Conservation (phyloP, 2,113 vertebrate species). For the Perca fluviatilis region DNA sequence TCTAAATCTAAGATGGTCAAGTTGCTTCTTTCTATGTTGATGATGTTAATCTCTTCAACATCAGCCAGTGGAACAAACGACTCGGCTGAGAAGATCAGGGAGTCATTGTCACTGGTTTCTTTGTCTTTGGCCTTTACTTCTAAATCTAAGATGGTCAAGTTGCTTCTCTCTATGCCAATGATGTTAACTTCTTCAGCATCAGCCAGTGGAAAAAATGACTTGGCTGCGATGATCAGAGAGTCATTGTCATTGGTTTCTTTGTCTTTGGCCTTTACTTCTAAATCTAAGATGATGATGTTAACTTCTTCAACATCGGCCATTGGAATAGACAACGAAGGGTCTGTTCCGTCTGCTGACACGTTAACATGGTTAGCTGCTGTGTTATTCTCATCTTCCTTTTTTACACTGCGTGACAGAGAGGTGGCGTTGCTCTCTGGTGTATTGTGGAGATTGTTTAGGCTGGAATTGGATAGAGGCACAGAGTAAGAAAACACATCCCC, state of each 20-base stretch:
- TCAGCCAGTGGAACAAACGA: background rate
- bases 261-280: background rate
- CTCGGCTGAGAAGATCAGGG: background rate
- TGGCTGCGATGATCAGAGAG: background rate
- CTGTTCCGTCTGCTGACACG: slow-evolving; percentile 8
- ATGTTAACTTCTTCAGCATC: background rate
- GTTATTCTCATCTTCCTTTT: background rate
- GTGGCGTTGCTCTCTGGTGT: background rate
- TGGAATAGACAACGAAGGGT: background rate
- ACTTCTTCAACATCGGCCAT: background rate
- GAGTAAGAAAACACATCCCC: slow-evolving; percentile 64
- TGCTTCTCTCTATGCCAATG: slow-evolving; percentile 11
- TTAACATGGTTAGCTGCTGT: background rate
- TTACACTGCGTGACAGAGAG: background rate
- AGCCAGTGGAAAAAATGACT: background rate
- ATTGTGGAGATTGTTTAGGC: background rate
- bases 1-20: slow-evolving; percentile 15
- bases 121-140: slow-evolving; percentile 10
- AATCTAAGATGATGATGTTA: slow-evolving; percentile 15
- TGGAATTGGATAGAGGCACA: slow-evolving; percentile 2
- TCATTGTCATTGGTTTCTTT: slow-evolving; percentile 31
- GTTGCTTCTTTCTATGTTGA: slow-evolving; percentile 2
- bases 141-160: slow-evolving; percentile 14
- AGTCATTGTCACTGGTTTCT: slow-evolving; percentile 23
- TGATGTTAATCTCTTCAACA: slow-evolving; percentile 6